A percentile compares a stretch with the other conserved stretches of the same genome.
These are phyloP conservation scores for Psophia crepitans DNA, from an alignment of 2,113 vertebrate species.

Conservation along the genomic window DNA sequence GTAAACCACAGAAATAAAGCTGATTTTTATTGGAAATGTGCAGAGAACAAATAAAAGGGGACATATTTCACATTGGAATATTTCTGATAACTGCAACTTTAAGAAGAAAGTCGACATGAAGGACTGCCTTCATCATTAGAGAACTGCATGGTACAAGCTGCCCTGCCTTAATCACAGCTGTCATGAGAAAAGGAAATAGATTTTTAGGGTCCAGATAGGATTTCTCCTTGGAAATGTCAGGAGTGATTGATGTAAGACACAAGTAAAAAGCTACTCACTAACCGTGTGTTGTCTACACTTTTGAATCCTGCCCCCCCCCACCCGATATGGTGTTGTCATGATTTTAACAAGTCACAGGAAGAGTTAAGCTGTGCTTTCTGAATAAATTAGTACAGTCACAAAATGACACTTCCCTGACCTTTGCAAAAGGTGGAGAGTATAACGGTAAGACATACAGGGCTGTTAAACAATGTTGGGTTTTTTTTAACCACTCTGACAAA, in stretches of 20 bases:
- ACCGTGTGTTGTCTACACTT: conserved; percentile 54
- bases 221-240: conserved; percentile 55
- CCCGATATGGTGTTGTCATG: conserved; percentile 61
- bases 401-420: conserved; percentile 53
- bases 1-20: neutral
- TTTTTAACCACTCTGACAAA: conserved; percentile 49
- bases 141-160: conserved; percentile 17
- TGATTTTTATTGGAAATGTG: neutral
- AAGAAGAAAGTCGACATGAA: conserved; percentile 42
- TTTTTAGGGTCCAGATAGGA: conserved; percentile 54
- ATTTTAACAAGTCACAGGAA: conserved; percentile 40
- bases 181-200: conserved; percentile 47
- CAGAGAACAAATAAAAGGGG: neutral
- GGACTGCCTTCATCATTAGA: conserved; percentile 34
- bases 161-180: conserved; percentile 55
- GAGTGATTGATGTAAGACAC: conserved; percentile 59
- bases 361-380: conserved; percentile 46
- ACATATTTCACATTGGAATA: neutral
- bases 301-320: neutral
- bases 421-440: conserved; percentile 22
- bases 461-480: conserved; percentile 13
- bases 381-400: conserved; percentile 67
- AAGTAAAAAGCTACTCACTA: conserved; percentile 51
- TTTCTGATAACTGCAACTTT: conserved; percentile 19
- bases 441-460: conserved; percentile 45